phyloP scores from a whole-genome alignment of 2,888 invertebrate species.

The Pheosia gnoma region DNA sequence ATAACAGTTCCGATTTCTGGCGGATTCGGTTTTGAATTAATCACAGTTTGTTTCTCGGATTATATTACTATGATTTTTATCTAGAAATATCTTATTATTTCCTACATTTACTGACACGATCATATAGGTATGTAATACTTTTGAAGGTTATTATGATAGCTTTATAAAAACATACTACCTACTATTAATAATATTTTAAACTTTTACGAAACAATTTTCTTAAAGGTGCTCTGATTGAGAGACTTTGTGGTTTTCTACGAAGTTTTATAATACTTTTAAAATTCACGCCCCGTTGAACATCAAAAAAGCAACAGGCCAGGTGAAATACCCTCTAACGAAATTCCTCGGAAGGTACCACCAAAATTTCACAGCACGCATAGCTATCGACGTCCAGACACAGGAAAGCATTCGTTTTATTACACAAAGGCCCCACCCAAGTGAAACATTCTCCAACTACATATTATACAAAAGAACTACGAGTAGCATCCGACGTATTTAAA shows the following conservation, averaged over 20 bases:
- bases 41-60: background rate
- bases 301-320: slow-evolving; percentile 13
- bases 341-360: slow-evolving; percentile 32
- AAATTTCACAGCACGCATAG: slow-evolving; percentile 55
- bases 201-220: background rate
- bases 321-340: slow-evolving; percentile 22
- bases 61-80: no score
- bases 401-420: slow-evolving; percentile 73
- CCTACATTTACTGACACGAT: no score
- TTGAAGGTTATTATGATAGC: no score
- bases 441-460: slow-evolving; percentile 52
- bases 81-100: no score
- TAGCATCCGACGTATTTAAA: slow-evolving; percentile 24
- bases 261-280: background rate
- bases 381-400: slow-evolving; percentile 62
- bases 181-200: background rate
- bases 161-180: no score
- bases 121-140: no score
- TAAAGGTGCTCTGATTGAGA: background rate
- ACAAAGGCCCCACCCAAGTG: slow-evolving; percentile 65
- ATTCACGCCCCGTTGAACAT: slow-evolving; percentile 7
- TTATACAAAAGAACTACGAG: slow-evolving; percentile 45
- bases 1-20: background rate
- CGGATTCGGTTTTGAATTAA: background rate
- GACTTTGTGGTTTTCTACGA: background rate